phyloP scores from a whole-genome alignment of 2,113 vertebrate genomes.

The Thalassarche chlororhynchos region DNA sequence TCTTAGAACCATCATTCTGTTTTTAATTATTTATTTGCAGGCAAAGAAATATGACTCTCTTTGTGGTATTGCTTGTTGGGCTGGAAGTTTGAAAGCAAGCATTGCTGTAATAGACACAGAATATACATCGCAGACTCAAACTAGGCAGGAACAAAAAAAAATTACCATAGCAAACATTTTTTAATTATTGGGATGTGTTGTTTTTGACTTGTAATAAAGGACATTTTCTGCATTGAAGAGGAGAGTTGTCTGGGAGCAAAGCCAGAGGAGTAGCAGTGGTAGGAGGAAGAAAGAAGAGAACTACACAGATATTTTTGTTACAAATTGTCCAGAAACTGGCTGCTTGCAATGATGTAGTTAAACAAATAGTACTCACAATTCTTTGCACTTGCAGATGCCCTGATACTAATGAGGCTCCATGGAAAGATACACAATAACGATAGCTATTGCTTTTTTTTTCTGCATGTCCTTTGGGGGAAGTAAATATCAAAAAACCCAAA shows the following conservation, averaged over 20 bases:
- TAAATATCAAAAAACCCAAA: background rate
- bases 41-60: background rate
- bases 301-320: slow-evolving; percentile 4
- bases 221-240: background rate
- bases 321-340: slow-evolving; percentile 1
- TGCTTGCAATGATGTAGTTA: background rate
- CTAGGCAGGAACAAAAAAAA: background rate
- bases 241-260: slow-evolving; percentile 7
- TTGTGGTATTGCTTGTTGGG: background rate
- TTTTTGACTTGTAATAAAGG: background rate
- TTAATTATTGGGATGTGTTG: background rate
- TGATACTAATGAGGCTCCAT: background rate
- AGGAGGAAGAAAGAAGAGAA: background rate
- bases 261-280: background rate
- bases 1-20: background rate
- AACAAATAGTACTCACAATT: background rate
- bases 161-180: background rate
- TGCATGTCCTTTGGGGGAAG: background rate
- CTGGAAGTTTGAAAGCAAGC: background rate
- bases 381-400: background rate
- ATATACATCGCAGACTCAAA: background rate
- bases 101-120: background rate
- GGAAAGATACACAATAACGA: background rate
- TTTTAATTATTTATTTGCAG: background rate
- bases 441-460: background rate